These are phyloP conservation scores for Progne subis DNA, from an alignment of 2,113 vertebrate species.

Conservation along the genomic window DNA sequence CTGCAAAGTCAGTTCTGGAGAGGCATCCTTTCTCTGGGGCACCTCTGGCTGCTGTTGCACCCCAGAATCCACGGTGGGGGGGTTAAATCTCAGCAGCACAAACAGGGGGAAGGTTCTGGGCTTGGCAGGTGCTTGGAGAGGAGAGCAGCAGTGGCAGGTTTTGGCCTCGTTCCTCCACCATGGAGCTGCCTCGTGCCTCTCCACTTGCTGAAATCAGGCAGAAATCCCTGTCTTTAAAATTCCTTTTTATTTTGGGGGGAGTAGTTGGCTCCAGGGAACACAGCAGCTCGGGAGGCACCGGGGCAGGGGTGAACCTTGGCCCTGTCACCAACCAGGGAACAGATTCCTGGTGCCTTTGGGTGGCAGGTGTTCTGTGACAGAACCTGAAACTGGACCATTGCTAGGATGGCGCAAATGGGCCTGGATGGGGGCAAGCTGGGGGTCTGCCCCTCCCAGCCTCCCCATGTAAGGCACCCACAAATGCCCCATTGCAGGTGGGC, in stretches of 20 bases:
- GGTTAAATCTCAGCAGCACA: not conserved
- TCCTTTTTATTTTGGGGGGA: too few relatives aligned
- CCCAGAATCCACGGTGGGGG: fast-evolving
- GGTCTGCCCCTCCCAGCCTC: not conserved
- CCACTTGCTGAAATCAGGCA: not conserved
- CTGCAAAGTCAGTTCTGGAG: not conserved
- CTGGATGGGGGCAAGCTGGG: too few relatives aligned
- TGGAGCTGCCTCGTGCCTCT: fast-evolving
- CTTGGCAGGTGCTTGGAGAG: not conserved
- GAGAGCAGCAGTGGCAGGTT: not conserved
- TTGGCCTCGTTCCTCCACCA: not conserved
- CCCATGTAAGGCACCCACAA: fast-evolving
- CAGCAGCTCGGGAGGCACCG: fast-evolving
- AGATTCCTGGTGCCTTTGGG: fast-evolving
- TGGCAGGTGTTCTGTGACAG: not conserved
- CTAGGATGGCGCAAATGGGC: not conserved
- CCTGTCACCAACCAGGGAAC: not conserved
- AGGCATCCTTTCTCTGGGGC: not conserved
- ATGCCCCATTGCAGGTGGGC: not conserved
- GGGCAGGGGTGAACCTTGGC: fast-evolving
- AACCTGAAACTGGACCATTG: not conserved
- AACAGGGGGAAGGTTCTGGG: not conserved
- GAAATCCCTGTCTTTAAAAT: not conserved
- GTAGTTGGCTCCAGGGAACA: fast-evolving
- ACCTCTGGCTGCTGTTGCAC: conserved; percentile 6